A percentile compares a stretch with the other conserved stretches of the same genome.
These are phyloP conservation scores for Trachymyrmex cornetzi DNA, from an alignment of 1,140 invertebrate genomes.

Conservation along the genomic window DNA sequence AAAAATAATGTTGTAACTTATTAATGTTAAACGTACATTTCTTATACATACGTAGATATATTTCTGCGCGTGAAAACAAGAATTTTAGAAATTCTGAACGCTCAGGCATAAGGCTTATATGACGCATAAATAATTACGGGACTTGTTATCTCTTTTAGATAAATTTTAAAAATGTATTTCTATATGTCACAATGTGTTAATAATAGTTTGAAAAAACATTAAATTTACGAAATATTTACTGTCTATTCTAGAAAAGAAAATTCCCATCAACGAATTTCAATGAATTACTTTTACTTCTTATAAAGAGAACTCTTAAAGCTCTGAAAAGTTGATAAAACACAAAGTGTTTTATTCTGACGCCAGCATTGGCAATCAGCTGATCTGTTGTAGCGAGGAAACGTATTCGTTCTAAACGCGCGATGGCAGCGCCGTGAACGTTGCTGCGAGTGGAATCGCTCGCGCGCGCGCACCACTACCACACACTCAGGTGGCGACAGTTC, in stretches of 20 bases:
- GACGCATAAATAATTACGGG: no score
- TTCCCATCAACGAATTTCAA: not conserved
- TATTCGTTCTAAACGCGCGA: conserved; percentile 28
- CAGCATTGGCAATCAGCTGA: conserved; percentile 70
- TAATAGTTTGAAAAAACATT: not conserved
- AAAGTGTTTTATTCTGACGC: not conserved
- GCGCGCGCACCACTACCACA: conserved; percentile 7
- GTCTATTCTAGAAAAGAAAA: not conserved
- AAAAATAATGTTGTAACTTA: not conserved
- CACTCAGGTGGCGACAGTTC: conserved; percentile 78
- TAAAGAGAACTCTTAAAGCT: not conserved
- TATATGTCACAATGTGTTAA: not conserved
- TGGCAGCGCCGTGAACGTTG: conserved; percentile 46
- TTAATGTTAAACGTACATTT: not conserved
- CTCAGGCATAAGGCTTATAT: no score
- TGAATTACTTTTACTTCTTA: not conserved
- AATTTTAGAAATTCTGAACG: not conserved
- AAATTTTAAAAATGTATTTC: not conserved
- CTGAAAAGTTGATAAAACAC: not conserved
- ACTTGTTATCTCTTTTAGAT: no score
- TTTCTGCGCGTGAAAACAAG: not conserved
- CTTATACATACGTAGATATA: not conserved
- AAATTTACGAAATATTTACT: not conserved
- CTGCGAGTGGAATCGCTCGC: conserved; percentile 28
- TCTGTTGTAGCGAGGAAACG: conserved; percentile 37